These are phyloP conservation scores for Geococcyx californianus DNA, from an alignment of 2,113 vertebrate genomes.

Conservation along the genomic window DNA sequence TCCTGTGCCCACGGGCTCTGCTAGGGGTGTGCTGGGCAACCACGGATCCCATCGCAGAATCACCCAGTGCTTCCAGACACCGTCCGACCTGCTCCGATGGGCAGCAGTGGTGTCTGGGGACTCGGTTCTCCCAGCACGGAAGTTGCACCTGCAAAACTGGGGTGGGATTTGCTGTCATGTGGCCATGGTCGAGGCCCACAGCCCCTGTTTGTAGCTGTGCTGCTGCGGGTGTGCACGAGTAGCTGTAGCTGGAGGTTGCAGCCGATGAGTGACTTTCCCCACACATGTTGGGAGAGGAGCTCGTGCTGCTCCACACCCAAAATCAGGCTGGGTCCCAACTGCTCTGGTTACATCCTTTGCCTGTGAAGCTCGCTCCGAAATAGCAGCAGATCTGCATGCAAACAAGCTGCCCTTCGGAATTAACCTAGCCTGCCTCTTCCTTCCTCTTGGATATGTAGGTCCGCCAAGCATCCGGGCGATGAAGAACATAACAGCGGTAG, in stretches of 20 bases:
- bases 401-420: conserved; percentile 40
- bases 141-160: fast-evolving
- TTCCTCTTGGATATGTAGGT: conserved; percentile 74
- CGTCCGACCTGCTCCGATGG: fast-evolving
- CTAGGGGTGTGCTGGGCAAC: background rate
- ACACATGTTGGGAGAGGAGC: fast-evolving
- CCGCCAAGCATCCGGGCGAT: conserved; percentile 95
- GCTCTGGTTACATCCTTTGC: background rate
- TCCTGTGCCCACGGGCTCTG: background rate
- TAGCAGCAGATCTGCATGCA: conserved; percentile 39
- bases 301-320: background rate
- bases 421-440: conserved; percentile 72
- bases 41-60: background rate
- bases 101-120: background rate
- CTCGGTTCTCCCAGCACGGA: background rate
- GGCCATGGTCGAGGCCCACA: background rate
- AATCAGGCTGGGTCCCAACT: background rate
- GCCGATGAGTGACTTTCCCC: fast-evolving
- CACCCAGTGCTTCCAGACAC: fast-evolving
- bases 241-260: background rate
- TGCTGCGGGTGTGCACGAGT: fast-evolving
- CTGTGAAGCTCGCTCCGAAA: background rate
- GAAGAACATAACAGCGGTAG: conserved; percentile 96
- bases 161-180: background rate
- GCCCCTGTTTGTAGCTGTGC: background rate